phyloP scores from a whole-genome alignment of 1,140 invertebrate genomes.

The Rhopalosiphum maidis region DNA sequence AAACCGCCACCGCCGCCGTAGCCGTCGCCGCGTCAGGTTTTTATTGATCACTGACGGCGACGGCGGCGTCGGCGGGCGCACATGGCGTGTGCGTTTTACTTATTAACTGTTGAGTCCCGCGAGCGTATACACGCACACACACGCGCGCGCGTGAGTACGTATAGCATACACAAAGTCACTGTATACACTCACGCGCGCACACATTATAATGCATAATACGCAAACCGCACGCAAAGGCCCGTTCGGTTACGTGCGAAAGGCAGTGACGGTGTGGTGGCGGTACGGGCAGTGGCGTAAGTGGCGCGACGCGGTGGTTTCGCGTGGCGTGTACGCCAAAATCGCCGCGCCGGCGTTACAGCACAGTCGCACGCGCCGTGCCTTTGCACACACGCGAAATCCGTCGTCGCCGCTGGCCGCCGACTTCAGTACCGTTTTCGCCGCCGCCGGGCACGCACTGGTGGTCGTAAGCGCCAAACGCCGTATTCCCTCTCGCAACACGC shows the following conservation, averaged over 20 bases:
- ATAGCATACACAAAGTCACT: neutral
- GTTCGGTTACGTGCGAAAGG: neutral
- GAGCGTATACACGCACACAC: too few species aligned
- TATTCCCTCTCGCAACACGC: neutral
- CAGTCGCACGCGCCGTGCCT: slow-evolving; percentile 10
- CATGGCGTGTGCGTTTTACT: slow-evolving; percentile 45
- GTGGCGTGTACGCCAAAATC: neutral
- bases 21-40: neutral
- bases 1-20: neutral
- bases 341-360: neutral
- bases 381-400: neutral
- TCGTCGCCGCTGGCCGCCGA: neutral
- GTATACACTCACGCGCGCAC: neutral
- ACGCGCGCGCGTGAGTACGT: neutral
- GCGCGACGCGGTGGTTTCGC: neutral
- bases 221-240: neutral
- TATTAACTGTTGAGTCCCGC: slow-evolving; percentile 43
- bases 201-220: neutral
- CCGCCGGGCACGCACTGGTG: neutral
- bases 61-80: neutral
- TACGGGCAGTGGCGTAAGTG: neutral
- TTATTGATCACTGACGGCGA: slow-evolving; percentile 26
- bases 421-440: neutral
- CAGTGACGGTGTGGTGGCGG: neutral
- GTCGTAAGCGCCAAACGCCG: neutral